phyloP scores from a whole-genome alignment of 2,797 vertebrate species.

The Anguilla anguilla region DNA sequence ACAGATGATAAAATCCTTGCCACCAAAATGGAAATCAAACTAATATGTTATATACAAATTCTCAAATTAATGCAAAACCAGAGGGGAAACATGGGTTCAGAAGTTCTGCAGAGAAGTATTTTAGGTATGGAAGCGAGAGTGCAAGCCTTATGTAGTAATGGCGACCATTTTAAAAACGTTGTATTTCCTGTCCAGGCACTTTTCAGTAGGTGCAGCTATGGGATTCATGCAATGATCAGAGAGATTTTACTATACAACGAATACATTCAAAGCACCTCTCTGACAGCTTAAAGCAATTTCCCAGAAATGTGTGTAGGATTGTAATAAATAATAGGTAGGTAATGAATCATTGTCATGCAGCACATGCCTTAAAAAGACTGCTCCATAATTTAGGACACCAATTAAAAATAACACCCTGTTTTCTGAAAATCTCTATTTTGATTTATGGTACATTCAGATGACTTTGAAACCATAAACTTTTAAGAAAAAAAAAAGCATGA shows the following conservation, averaged over 20 bases:
- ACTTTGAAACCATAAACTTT: not conserved
- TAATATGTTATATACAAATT: not conserved
- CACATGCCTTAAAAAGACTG: not conserved
- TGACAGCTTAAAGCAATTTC: conserved; percentile 29
- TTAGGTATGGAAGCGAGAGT: not conserved
- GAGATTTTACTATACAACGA: not conserved
- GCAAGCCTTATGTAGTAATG: not conserved
- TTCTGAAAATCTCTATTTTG: not conserved
- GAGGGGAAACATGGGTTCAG: not conserved
- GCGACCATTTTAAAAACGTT: conserved; percentile 11
- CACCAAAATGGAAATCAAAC: not conserved
- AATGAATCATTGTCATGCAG: not conserved
- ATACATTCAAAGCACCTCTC: not conserved
- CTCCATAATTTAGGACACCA: not conserved
- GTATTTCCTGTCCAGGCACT: conserved; percentile 15
- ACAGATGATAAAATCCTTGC: not conserved
- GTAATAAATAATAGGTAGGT: not conserved
- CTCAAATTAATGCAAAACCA: not conserved
- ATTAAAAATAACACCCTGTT: conserved; percentile 11
- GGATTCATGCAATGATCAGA: not conserved
- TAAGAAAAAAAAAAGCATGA: not conserved
- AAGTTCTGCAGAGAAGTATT: not conserved
- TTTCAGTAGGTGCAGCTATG: not conserved
- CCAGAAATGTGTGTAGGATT: conserved; percentile 9
- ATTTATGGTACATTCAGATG: not conserved